Conservation (phyloP, 2,888 invertebrate genomes). For the Netelia virgata region DNA sequence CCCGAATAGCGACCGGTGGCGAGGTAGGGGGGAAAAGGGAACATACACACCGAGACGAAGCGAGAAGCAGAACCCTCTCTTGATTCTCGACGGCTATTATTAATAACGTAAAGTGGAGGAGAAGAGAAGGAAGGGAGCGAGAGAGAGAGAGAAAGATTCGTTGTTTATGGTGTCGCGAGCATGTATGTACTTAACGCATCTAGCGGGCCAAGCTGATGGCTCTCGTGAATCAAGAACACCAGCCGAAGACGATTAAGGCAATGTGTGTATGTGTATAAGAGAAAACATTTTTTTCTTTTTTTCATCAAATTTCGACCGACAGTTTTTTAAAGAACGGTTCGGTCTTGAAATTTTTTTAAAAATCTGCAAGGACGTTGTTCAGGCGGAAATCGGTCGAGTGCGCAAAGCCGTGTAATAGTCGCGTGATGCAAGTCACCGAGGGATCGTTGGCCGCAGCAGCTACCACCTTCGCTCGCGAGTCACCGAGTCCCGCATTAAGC, state of each 20-base stretch:
- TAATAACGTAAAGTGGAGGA: slow-evolving; percentile 76
- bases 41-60: slow-evolving; percentile 36
- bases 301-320: slow-evolving; percentile 33
- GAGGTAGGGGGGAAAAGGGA: slow-evolving; percentile 30
- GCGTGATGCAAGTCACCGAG: slow-evolving; percentile 82
- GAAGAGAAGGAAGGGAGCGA: slow-evolving; percentile 53
- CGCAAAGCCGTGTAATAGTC: slow-evolving; percentile 72
- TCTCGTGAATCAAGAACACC: slow-evolving; percentile 60
- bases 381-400: slow-evolving; percentile 69
- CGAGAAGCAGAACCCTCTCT: slow-evolving; percentile 49
- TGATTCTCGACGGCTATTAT: slow-evolving; percentile 74
- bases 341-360: too few relatives aligned
- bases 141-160: slow-evolving; percentile 65
- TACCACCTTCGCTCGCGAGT: slow-evolving; percentile 49
- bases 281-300: slow-evolving; percentile 1
- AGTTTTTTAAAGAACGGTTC: background rate
- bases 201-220: slow-evolving; percentile 50
- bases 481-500: slow-evolving; percentile 62
- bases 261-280: slow-evolving; percentile 43
- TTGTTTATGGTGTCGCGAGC: slow-evolving; percentile 77
- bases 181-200: slow-evolving; percentile 70
- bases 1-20: slow-evolving; percentile 63
- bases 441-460: slow-evolving; percentile 80
- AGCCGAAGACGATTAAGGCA: slow-evolving; percentile 60
- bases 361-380: background rate